Evolutionary conservation across 2,888 invertebrate species (phyloP), one percentile per base, ranked within the genome.

Genomic region (Scaptomyza flava): DNA sequence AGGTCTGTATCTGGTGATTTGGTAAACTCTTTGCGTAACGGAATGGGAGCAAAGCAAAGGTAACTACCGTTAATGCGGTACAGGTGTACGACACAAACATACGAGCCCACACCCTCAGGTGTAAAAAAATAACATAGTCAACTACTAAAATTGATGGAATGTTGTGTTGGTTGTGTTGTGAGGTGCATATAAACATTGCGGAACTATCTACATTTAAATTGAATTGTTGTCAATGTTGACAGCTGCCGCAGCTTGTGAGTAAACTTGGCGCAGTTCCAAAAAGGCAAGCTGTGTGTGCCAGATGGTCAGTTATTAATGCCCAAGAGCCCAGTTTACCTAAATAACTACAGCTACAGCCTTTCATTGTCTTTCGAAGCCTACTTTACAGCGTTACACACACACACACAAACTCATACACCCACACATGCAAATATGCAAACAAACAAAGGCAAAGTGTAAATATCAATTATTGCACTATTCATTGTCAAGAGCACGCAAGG

Each of bases 161-260:
- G n/a, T 17, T 11, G 20, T 8, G 42, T 30, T 17, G 6, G 5
- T 11, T 47, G 7, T n/a, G 33, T 30, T 45, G 17, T 30, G 0
- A 9, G n/a, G 3, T 6, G 30, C 27, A 23, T 52, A 46, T n/a
- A 51, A 53, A 50, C 46, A 57, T 38, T 53, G 43, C 41, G 36
- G 56, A 48, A 36, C 17, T 41, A 17, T 20, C 9, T 46, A 48
- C 54, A 64, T 61, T 61, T 20, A 52, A 54, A 68, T 68, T 68
- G 64, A 79, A 81, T 73, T 82, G 64, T 62, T 79, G 73, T 67
- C 73, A 62, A 65, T 57, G 73, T 46, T 80, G 83, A 83, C 83
- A 81, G 68, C 65, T 83, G 67, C 77, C 77, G 81, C 81, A 86
- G 66, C 58, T 60, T 51, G 63, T 53, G 46, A 23, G 65, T 48